Evolutionary conservation across 1,140 invertebrate genomes (phyloP).

Genomic region (Drosophila arizonae): DNA sequence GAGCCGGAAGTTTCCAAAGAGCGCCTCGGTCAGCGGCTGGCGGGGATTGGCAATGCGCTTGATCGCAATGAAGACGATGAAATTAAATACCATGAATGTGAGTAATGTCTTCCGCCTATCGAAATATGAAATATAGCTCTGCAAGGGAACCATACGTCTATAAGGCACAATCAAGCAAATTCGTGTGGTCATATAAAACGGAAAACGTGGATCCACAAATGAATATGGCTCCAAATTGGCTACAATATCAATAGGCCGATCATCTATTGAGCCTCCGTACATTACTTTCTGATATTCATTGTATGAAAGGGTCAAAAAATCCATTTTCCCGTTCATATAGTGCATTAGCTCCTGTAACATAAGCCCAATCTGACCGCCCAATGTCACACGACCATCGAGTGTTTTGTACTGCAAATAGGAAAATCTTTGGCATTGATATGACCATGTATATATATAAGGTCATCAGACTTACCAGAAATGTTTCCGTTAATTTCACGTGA

Average conservation of each 20-base stretch:
- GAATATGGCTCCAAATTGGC: neutral
- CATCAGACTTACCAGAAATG: constrained; percentile 16
- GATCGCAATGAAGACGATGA: neutral
- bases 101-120: neutral
- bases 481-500: neutral
- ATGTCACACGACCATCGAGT: neutral
- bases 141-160: neutral
- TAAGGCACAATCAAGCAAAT: constrained; percentile 15
- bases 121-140: neutral
- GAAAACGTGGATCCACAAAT: neutral
- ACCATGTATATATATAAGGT: neutral
- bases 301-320: neutral
- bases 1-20: neutral
- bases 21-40: neutral
- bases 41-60: constrained; percentile 1
- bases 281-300: neutral
- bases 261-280: too few relatives aligned
- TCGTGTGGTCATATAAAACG: neutral
- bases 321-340: neutral
- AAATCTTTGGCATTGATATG: neutral
- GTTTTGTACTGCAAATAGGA: constrained; percentile 10
- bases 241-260: neutral
- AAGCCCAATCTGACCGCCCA: constrained; percentile 7
- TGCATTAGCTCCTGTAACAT: constrained; percentile 1
- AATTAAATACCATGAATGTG: neutral